phyloP scores from a whole-genome alignment of 2,113 vertebrate genomes.

The Alexandromys fortis region DNA sequence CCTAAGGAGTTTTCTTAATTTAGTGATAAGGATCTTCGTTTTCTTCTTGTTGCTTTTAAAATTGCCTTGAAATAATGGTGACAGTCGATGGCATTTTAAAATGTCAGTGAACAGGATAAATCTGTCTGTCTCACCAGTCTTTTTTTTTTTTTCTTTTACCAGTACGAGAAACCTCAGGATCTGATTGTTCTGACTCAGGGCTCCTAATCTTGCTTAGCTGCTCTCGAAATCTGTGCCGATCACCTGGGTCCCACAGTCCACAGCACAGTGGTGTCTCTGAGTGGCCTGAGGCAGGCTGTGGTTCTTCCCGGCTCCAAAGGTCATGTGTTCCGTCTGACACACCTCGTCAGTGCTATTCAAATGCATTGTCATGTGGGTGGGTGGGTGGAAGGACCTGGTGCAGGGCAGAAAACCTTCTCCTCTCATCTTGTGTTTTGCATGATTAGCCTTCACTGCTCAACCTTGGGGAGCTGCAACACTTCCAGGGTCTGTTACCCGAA shows the following conservation, averaged over 20 bases:
- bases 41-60: slow-evolving; percentile 28
- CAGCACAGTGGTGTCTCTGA: not conserved
- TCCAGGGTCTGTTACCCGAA: too few species aligned
- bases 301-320: not conserved
- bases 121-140: not conserved
- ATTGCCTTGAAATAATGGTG: not conserved
- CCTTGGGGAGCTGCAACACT: not conserved
- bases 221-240: not conserved
- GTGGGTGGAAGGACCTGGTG: not conserved
- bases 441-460: not conserved
- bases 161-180: not conserved
- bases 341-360: not conserved
- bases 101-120: slow-evolving; percentile 16
- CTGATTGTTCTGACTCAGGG: not conserved
- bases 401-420: not conserved
- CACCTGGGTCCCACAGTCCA: not conserved
- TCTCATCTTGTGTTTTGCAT: not conserved
- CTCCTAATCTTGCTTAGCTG: not conserved
- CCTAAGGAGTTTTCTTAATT: slow-evolving; percentile 49
- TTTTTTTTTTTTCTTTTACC: slow-evolving; percentile 12
- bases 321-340: not conserved
- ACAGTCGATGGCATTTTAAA: slow-evolving; percentile 48
- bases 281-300: not conserved
- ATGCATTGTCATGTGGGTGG: not conserved
- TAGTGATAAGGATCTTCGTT: slow-evolving; percentile 24